Base-by-base conservation (phyloP, 2,113 vertebrate genomes). In the Anguilla rostrata region DNA sequence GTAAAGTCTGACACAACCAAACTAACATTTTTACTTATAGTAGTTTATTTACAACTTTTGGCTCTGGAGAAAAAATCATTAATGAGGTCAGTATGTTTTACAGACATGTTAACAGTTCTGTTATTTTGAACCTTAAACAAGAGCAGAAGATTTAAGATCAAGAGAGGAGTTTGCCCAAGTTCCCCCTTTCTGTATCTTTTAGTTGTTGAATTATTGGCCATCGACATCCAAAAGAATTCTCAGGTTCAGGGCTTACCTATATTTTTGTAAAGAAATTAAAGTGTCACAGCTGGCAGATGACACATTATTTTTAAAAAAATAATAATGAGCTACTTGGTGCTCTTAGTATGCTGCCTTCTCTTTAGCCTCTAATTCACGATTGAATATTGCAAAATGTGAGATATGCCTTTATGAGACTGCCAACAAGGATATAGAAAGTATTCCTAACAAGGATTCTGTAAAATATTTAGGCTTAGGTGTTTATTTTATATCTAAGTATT, bases 401-500 rank as follows among this genome's bases (percentile, higher is more conserved):
- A 75, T 78, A 20, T 85, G 8, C 29, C 40, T 86, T 20, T 60
- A 57, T 40, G n/a, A 53, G 53, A 39, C 41, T 60, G 34, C 20
- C 57, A 78, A 41, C 22, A 60, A 22, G 22, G 34, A 20, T n/a
- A 57, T 86, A 26, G 78, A 26, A n/a, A 86, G 41, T 60, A 81
- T 81, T 43, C 84, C 26, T 63, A 22, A 39, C n/a, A 81, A 86
- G 53, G 46, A 81, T n/a, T 40, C 18, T 1, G 49, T 81, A 12
- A 81, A 86, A 63, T 86, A 60, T 86, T 41, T 80, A 26, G 78
- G 78, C 39, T 34, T 83, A 34, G 34, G 34, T 34, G 34, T 34
- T 34, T 34, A 34, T 63, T 63, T 18, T 20, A 63, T 63, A 63
- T 63, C 4, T 63, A 1, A 63, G 20, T 18, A 63, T 63, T 63